Percentiles rank a stretch among this genome's conserved stretches.
phyloP scores from a whole-genome alignment of 2,113 vertebrate species.

The Onychostoma macrolepis region DNA sequence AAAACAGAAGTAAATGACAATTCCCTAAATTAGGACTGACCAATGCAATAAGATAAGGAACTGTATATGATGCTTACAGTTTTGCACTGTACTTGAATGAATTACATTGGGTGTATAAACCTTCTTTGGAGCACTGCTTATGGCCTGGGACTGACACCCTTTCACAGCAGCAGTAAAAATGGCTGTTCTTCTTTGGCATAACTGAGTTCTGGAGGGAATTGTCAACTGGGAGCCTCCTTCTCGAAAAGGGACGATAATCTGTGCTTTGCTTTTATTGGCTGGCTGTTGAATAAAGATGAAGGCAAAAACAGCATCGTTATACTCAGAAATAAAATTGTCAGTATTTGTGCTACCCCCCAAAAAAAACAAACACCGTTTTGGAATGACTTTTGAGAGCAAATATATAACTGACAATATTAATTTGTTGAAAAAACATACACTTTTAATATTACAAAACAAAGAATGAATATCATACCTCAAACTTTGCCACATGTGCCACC shows the following conservation, averaged over 20 bases:
- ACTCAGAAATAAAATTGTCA: not conserved
- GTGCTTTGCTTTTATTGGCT: slow-evolving; percentile 62
- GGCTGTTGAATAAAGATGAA: slow-evolving; percentile 40
- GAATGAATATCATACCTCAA: slow-evolving; percentile 64
- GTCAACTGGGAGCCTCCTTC: slow-evolving; percentile 40
- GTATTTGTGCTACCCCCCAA: not conserved
- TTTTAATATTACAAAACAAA: too few relatives aligned
- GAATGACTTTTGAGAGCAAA: not conserved
- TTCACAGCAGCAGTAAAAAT: slow-evolving; percentile 62
- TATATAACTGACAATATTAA: too few relatives aligned
- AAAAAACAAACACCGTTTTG: not conserved
- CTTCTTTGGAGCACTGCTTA: slow-evolving; percentile 55
- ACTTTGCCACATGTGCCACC: slow-evolving; percentile 71
- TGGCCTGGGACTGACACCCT: slow-evolving; percentile 66
- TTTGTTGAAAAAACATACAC: too few relatives aligned
- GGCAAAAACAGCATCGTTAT: not conserved
- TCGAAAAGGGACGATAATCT: slow-evolving; percentile 66
- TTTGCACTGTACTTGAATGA: slow-evolving; percentile 53
- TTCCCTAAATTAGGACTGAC: not conserved
- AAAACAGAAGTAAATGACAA: not conserved
- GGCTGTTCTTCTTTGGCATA: slow-evolving; percentile 63
- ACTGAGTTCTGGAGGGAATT: slow-evolving; percentile 55
- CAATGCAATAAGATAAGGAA: not conserved
- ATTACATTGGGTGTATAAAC: not conserved
- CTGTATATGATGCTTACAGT: slow-evolving; percentile 62